A percentile compares a stretch with the other conserved stretches of the same genome.
Conservation (phyloP, 2,888 invertebrate genomes). For the Drosophila macrospina region DNA sequence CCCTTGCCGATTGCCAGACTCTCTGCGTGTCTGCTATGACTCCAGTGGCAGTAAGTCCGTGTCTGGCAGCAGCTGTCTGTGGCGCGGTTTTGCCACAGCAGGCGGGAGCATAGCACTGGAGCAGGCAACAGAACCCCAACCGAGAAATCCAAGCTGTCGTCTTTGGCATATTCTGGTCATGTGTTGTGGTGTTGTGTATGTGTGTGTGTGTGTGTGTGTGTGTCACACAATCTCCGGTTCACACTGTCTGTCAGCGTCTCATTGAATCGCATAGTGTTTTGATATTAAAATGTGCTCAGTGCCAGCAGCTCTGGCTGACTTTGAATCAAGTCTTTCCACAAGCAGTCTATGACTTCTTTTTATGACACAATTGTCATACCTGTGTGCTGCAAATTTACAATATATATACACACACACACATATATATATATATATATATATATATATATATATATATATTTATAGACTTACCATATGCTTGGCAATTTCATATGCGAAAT, state of each 20-base stretch:
- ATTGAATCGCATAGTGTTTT: conserved; percentile 6
- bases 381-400: conserved; percentile 36
- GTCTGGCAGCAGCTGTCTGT: conserved; percentile 41
- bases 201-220: no score
- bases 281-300: conserved; percentile 34
- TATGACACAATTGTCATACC: conserved; percentile 52
- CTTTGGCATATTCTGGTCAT: conserved; percentile 56
- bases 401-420: conserved; percentile 1
- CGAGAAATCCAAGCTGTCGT: conserved; percentile 34
- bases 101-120: conserved; percentile 20
- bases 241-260: conserved; percentile 20
- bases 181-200: conserved; percentile 41
- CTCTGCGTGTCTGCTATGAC: neutral
- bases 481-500: conserved; percentile 43
- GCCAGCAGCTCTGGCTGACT: conserved; percentile 1
- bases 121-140: conserved; percentile 15
- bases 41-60: conserved; percentile 23
- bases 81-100: conserved; percentile 34
- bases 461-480: conserved; percentile 1
- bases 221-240: conserved; percentile 40
- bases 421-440: conserved; percentile 4
- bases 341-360: conserved; percentile 18
- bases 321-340: conserved; percentile 24
- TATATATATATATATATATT: neutral
- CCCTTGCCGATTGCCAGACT: neutral